A percentile compares a stretch with the other conserved stretches of the same genome.
Conservation (phyloP, 2,113 vertebrate species). For the Galbula dea region DNA sequence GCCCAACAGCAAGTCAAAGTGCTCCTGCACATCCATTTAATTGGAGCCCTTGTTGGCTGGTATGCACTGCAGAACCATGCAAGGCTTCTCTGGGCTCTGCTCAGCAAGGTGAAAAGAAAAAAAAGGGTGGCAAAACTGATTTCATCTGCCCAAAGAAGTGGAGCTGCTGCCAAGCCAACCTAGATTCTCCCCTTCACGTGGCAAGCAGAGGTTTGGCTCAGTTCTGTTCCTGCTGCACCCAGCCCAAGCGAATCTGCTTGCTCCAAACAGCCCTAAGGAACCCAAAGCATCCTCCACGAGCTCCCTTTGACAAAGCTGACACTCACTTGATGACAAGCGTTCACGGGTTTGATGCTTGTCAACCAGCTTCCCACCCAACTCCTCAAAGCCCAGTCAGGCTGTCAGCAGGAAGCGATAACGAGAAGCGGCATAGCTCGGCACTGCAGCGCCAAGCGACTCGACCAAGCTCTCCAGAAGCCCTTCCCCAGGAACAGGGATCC, state of each 20-base stretch:
- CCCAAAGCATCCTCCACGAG: not conserved
- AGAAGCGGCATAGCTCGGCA: rapidly evolving
- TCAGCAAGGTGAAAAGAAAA: not conserved
- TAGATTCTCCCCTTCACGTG: not conserved
- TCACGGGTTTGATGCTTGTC: not conserved
- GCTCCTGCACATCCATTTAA: not conserved
- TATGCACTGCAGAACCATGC: not conserved
- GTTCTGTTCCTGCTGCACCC: not conserved
- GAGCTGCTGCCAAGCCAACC: not conserved
- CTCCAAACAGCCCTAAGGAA: not conserved
- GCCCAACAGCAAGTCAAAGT: not conserved
- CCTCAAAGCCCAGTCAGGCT: not conserved
- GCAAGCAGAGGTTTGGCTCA: not conserved
- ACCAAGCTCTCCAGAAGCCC: not conserved
- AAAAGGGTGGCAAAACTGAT: not conserved
- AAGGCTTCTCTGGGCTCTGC: not conserved
- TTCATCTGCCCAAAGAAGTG: not conserved
- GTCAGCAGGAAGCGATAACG: not conserved
- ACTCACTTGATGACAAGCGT: not conserved
- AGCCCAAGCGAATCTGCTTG: not conserved
- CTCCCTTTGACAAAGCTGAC: not conserved
- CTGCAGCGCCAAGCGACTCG: not conserved
- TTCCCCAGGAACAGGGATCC: not conserved
- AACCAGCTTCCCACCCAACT: not conserved
- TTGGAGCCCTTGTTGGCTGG: not conserved